Evolutionary conservation across 2,888 invertebrate genomes (phyloP), one percentile per base, ranked within the genome.

Genomic region (Odontomyia ornata): DNA sequence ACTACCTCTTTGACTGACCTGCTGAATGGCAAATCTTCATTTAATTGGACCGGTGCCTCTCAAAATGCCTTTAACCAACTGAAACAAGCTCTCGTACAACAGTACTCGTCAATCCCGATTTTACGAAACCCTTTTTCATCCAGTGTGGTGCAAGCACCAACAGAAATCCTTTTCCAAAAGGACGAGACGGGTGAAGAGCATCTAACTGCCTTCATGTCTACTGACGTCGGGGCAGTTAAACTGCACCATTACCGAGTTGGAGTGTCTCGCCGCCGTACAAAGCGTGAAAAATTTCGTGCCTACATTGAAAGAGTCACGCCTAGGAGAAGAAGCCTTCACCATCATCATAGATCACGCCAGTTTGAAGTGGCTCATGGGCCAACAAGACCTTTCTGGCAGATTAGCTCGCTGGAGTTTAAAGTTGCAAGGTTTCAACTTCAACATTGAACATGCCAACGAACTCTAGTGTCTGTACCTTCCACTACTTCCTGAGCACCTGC

Each of bases 71-170:
- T 80, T 60, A 23, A 75, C 43, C 18, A 4, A n/a, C 21, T 78
- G 4, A 78, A 79, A 43, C 7, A 47, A n/a, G n/a, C n/a, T 4
- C 46, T 52, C 0, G 56, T 80, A 75, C 76, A 11, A 78, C 78
- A 0, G 77, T 79, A n/a, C 27, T 80, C 1, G n/a, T n/a, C n/a
- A n/a, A n/a, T n/a, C n/a, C n/a, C n/a, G n/a, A n/a, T n/a, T n/a
- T n/a, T n/a, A n/a, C n/a, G n/a, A n/a, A n/a, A 67, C 76, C 60
- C 15, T 78, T 80, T 47, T 60, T 18, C 13, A 47, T 80, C 15
- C 78, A 78, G n/a, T 47, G 73, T 0, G 80, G 79, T 36, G 80
- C 80, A 4, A 43, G 69, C 52, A 23, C 67, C 1, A 46, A 46
- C 1, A 75, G 75, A 1, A 75, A 73, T 76, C 2, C 62, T 79